These are phyloP conservation scores for Endotricha flammealis DNA, from an alignment of 2,888 invertebrate species.

Conservation along the genomic window DNA sequence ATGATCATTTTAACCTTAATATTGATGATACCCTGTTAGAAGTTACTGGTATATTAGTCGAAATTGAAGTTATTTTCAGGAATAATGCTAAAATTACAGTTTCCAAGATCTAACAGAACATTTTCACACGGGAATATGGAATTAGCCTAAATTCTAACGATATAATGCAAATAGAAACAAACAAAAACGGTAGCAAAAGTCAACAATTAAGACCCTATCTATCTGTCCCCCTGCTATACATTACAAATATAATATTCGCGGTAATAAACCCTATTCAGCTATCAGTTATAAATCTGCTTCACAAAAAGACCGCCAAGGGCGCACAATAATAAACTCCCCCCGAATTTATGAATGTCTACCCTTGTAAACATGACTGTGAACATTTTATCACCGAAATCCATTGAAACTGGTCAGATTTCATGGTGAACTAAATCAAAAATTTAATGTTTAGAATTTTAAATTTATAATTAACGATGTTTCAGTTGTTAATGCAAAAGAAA, in stretches of 20 bases:
- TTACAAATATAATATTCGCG: slow-evolving; percentile 42
- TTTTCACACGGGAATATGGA: slow-evolving; percentile 5
- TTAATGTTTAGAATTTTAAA: no score
- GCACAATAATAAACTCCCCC: slow-evolving; percentile 8
- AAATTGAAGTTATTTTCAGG: no score
- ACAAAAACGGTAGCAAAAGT: slow-evolving; percentile 24
- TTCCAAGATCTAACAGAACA: background rate
- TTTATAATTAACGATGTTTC: no score
- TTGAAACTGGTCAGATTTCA: no score
- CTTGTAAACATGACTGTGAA: background rate
- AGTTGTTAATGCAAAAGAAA: no score
- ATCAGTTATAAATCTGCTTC: slow-evolving; percentile 40
- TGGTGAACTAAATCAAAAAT: no score
- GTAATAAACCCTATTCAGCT: slow-evolving; percentile 51
- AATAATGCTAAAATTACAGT: no score
- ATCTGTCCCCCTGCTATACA: slow-evolving; percentile 23
- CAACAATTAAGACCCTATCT: slow-evolving; percentile 22
- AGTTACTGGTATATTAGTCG: no score
- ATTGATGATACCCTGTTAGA: no score
- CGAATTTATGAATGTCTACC: background rate
- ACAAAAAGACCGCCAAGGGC: slow-evolving; percentile 35
- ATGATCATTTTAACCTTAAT: no score
- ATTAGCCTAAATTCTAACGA: background rate
- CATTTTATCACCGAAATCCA: background rate
- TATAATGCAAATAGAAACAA: slow-evolving; percentile 8